Evolutionary conservation across 2,113 vertebrate genomes (phyloP), one percentile per base, ranked within the genome.

Genomic region (Athene noctua): DNA sequence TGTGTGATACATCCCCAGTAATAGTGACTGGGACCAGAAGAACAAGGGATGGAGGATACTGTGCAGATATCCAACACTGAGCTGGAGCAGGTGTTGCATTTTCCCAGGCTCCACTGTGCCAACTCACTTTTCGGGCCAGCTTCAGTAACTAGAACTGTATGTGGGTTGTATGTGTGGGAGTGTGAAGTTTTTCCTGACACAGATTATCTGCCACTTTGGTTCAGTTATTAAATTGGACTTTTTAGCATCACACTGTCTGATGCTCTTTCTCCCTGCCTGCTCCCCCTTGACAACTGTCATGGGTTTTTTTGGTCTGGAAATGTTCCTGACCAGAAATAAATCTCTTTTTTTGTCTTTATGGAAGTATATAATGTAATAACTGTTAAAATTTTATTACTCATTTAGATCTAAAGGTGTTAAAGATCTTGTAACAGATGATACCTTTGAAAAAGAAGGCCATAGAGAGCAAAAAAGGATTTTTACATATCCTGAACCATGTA

Each of bases 101-200:
- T 83, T 80, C 12, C 59, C 26, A n/a, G 80, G n/a, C 36, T 83
- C 15, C 38, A 4, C 79, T 66, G 10, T 75, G 58, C 42, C 58
- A 88, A 15, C 10, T 80, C 61, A 38, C 12, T 67, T 77, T 78
- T 89, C 80, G 42, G 47, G 44, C 23, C 61, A 75, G 51, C 52
- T 73, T 91, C 20, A 22, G 57, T 66, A 83, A 63, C 77, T 86
- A n/a, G 61, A 89, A 51, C 10, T 74, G 6, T 84, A 6, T 46
- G 72, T 86, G 61, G 86, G 83, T 80, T 74, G 32, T 36, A 13
- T 23, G 20, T 78, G 73, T 86, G 57, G 83, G 80, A 87, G 77
- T 67, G 61, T 55, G 77, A 95, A 67, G 77, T 79, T 96, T 96
- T 96, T 91, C 91, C 83, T 92, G 89, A 89, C 86, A 63, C 91